Base-by-base conservation (phyloP, 2,888 invertebrate genomes). In the Philereme transversata region DNA sequence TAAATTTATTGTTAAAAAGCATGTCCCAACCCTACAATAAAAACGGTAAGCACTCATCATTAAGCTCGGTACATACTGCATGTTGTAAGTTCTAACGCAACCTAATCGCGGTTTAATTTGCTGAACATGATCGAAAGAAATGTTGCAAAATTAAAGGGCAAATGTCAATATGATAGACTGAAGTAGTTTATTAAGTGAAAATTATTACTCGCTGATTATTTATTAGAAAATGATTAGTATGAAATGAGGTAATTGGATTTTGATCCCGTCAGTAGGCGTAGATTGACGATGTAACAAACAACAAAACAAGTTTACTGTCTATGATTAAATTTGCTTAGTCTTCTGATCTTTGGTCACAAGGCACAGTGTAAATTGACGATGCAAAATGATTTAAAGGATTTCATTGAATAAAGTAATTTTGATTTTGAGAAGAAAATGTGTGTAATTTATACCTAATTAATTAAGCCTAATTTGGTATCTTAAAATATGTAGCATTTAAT, bases 121-220 rank as follows among this genome's bases (percentile, higher is more conserved):
- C 65, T 60, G 51, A 67, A 58, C 65, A 53, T 58, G 65, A 68
- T 68, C 62, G 59, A 64, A 64, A 61, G 55, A 54, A 58, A 59
- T 59, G 63, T 65, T 65, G 62, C 68, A 53, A 55, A 59, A 49
- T 46, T 49, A 65, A 64, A 64, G 68, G 62, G 62, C 64, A 68
- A 65, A 68, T 53, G 68, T 64, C 62, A 62, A 62, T 47, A 34
- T 11, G 47, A 54, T 57, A n/a, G 47, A 38, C 38, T 57, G 47
- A 62, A 60, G 62, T 62, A 44, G 54, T 50, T 59, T 53, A 47
- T 41, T 61, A 40, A 44, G 59, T 56, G 64, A 62, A 59, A 62
- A 53, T 60, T 63, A 55, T 50, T 58, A 10, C 41, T 44, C 5
- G 4, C 22, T 11, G 35, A 47, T 54, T 10, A 48, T 49, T 43